Evolutionary conservation across 2,113 vertebrate species (phyloP).

Genomic region (Equus przewalskii): DNA sequence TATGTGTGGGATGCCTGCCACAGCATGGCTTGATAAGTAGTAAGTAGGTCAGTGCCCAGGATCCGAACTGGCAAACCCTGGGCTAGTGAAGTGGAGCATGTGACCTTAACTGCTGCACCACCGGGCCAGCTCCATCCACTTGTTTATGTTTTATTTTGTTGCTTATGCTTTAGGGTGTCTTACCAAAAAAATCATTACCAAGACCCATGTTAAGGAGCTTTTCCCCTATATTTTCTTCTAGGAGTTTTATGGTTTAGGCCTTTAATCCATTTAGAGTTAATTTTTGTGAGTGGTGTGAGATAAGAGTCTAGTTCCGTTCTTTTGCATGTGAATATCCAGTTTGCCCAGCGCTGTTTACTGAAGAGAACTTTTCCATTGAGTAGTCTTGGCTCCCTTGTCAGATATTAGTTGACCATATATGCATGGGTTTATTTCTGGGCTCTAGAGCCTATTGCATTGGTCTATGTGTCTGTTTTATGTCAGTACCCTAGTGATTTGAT

Average conservation of each 20-base stretch:
- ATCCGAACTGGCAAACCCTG: no score
- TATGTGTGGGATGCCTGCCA: no score
- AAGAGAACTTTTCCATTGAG: not conserved
- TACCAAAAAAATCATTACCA: no score
- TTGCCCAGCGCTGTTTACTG: not conserved
- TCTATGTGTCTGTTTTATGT: not conserved
- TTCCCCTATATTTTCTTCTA: not conserved
- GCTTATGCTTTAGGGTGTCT: no score
- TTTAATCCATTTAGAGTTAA: not conserved
- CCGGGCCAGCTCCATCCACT: no score
- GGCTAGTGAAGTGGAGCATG: no score
- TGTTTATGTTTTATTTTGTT: not conserved
- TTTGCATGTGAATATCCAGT: not conserved
- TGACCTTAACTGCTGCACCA: no score
- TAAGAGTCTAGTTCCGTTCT: not conserved
- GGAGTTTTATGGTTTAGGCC: not conserved
- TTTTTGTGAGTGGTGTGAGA: not conserved
- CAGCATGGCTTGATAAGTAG: no score
- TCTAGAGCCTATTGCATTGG: not conserved
- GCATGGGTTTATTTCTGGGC: not conserved
- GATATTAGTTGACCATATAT: not conserved
- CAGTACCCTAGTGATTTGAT: not conserved
- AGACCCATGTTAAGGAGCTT: not conserved
- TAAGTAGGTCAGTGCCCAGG: no score
- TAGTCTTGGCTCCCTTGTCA: not conserved